Percentiles rank a stretch among this genome's conserved stretches.
Conservation (phyloP, 2,797 vertebrate species). For the Megaceryle alcyon region DNA sequence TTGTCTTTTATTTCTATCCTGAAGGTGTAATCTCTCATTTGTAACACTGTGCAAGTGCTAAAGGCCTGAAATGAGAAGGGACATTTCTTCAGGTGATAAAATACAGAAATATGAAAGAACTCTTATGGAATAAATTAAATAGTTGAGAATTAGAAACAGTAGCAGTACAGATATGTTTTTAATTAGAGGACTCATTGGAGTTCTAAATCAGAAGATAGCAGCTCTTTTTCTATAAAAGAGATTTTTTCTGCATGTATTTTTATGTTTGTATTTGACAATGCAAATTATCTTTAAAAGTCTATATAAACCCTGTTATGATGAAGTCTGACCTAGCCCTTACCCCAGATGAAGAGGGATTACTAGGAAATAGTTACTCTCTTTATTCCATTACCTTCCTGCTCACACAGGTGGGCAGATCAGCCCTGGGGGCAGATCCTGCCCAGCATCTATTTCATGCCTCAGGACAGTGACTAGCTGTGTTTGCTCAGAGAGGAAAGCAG, state of each 20-base stretch:
- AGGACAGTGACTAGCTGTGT: not conserved
- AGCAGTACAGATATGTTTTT: not conserved
- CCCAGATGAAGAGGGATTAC: not conserved
- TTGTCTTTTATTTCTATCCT: not conserved
- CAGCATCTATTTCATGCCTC: fast-evolving
- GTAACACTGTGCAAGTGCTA: not conserved
- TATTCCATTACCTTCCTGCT: fast-evolving
- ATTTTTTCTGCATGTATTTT: not conserved
- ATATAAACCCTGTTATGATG: not conserved
- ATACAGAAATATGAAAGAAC: not conserved
- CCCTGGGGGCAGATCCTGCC: not conserved
- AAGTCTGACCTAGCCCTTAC: not conserved
- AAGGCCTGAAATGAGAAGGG: not conserved
- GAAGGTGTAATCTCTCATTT: not conserved
- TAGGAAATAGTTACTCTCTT: fast-evolving
- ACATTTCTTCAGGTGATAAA: not conserved
- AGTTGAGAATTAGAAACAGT: not conserved
- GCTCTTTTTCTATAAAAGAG: not conserved
- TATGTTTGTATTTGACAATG: not conserved
- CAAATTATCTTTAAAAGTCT: not conserved
- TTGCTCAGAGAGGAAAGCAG: not conserved
- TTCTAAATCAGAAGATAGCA: not conserved
- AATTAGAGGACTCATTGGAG: not conserved
- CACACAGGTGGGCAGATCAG: fast-evolving
- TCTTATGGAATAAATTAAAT: not conserved